Evolutionary conservation across 2,797 vertebrate species (phyloP).

Genomic region (Trichosurus vulpecula): DNA sequence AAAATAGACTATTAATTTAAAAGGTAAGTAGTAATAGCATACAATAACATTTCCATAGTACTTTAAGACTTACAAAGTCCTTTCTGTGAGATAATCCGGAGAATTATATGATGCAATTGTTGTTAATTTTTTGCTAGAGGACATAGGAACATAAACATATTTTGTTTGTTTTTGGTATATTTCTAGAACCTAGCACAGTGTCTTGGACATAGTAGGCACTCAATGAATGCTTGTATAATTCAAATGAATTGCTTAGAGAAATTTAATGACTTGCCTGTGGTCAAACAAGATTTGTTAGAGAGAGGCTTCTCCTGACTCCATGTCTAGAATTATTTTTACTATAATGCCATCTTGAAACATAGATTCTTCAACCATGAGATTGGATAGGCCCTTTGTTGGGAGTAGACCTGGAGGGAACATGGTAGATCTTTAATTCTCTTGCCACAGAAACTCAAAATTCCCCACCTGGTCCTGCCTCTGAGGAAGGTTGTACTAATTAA

Average conservation of each 20-base stretch:
- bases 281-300: not conserved
- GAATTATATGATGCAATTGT: not conserved
- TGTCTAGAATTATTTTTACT: not conserved
- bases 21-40: too few species aligned
- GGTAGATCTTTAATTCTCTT: not conserved
- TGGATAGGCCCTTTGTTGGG: not conserved
- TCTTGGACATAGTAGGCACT: not conserved
- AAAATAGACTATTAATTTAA: not conserved
- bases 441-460: not conserved
- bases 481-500: not conserved
- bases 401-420: not conserved
- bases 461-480: not conserved
- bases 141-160: not conserved
- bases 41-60: not conserved
- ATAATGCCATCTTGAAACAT: not conserved
- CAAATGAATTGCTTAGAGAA: not conserved
- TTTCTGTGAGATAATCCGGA: not conserved
- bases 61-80: not conserved
- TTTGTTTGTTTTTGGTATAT: not conserved
- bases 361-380: not conserved
- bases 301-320: not conserved
- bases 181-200: not conserved
- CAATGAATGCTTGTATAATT: not conserved
- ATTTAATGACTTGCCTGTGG: not conserved
- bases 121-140: not conserved